These are phyloP conservation scores for Amitus sp. DNA, from an alignment of 2,888 invertebrate genomes.

Conservation along the genomic window DNA sequence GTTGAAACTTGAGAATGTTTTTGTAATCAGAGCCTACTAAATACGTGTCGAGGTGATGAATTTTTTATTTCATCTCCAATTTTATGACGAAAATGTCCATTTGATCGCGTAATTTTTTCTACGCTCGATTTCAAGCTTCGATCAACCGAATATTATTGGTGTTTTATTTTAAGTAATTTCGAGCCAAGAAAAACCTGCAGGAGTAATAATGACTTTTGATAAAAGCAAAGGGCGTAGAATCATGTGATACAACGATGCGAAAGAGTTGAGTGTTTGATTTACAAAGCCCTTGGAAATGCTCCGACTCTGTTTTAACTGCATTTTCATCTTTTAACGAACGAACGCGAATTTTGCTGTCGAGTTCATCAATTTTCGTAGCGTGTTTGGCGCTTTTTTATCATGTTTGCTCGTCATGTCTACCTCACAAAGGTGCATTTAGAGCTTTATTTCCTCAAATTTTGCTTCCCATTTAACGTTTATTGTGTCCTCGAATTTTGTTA, in stretches of 20 bases:
- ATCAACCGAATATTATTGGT: conserved; percentile 9
- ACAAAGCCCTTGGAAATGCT: conserved; percentile 5
- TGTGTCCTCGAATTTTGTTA: not conserved
- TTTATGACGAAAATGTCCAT: too few species aligned
- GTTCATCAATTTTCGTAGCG: not conserved
- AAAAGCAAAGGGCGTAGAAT: conserved; percentile 4
- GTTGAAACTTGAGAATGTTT: too few species aligned
- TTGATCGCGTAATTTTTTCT: too few species aligned
- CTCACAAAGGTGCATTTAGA: not conserved
- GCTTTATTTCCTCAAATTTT: not conserved
- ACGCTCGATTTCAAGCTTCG: too few species aligned
- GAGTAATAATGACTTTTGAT: conserved; percentile 1
- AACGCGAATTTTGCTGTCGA: not conserved
- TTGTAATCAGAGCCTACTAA: too few species aligned
- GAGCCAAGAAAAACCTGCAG: conserved; percentile 1
- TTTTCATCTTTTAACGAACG: not conserved
- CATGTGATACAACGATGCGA: conserved; percentile 8
- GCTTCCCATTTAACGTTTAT: not conserved
- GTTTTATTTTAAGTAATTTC: conserved; percentile 3
- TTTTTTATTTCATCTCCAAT: too few species aligned
- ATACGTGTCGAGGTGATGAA: too few species aligned
- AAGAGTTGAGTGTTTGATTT: not conserved
- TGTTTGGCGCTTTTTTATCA: not conserved
- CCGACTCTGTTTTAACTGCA: not conserved
- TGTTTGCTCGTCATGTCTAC: not conserved